Evolutionary conservation across 1,140 invertebrate species (phyloP).

Genomic region (Melitaea cinxia): DNA sequence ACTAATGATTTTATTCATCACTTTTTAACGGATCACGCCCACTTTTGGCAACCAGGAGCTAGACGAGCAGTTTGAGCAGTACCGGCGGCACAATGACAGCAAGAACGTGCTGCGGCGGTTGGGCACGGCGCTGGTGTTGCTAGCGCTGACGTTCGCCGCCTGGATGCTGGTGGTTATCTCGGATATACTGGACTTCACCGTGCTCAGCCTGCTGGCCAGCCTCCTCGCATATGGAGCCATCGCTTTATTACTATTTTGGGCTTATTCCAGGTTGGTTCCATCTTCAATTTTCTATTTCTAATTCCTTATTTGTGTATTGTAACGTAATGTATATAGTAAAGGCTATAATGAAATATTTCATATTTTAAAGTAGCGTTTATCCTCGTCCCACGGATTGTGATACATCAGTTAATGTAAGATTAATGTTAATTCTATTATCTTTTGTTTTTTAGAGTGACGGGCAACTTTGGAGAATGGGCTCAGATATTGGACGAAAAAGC

Average conservation of each 20-base stretch:
- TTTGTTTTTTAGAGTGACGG: conserved; percentile 7
- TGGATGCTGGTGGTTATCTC: conserved; percentile 92
- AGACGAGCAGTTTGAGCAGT: conserved; percentile 91
- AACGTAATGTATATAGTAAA: conserved; percentile 5
- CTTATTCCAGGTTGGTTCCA: conserved; percentile 87
- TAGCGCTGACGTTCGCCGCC: conserved; percentile 89
- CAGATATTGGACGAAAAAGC: conserved; percentile 8
- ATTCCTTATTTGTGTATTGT: too few relatives aligned
- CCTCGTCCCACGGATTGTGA: too few relatives aligned
- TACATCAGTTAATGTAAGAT: too few relatives aligned
- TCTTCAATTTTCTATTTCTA: too few relatives aligned
- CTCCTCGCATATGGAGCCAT: conserved; percentile 89
- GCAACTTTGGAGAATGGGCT: background rate
- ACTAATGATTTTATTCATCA: too few relatives aligned
- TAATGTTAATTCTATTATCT: too few relatives aligned
- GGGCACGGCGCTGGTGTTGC: conserved; percentile 95
- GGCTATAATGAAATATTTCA: too few relatives aligned
- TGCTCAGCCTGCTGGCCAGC: conserved; percentile 91
- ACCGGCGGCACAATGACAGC: conserved; percentile 94
- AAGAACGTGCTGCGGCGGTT: conserved; percentile 98
- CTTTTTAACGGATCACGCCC: too few relatives aligned
- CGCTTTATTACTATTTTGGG: conserved; percentile 85
- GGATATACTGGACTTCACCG: conserved; percentile 90
- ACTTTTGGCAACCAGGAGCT: conserved; percentile 84
- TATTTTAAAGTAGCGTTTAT: too few relatives aligned